These are phyloP conservation scores for Phrynocephalus guinanensis DNA, from an alignment of 2,797 vertebrate genomes.

Conservation along the genomic window DNA sequence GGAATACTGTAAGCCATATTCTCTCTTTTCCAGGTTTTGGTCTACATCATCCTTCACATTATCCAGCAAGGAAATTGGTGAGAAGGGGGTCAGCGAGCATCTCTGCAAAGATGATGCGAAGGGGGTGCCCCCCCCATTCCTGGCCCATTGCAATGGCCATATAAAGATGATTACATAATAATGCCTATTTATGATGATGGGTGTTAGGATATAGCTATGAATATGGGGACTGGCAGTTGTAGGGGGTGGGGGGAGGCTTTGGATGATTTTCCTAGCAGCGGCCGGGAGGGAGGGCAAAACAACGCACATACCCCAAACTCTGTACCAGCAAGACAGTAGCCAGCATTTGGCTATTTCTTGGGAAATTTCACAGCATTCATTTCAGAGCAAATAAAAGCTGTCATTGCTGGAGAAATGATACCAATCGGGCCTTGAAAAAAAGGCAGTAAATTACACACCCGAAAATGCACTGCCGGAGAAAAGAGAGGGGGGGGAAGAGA, in stretches of 20 bases:
- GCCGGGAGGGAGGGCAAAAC: not conserved
- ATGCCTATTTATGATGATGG: not conserved
- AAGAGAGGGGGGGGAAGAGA: not conserved
- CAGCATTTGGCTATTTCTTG: slow-evolving; percentile 80
- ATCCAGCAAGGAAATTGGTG: not conserved
- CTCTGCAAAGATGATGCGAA: not conserved
- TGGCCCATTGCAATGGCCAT: not conserved
- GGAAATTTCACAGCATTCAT: slow-evolving; percentile 82
- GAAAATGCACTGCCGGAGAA: slow-evolving; percentile 78
- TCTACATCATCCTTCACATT: too few species aligned
- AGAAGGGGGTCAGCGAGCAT: not conserved
- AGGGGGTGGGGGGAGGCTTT: rapidly evolving
- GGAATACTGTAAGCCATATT: too few species aligned
- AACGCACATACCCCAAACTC: not conserved
- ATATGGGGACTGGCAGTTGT: rapidly evolving
- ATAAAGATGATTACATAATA: not conserved
- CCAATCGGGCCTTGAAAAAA: slow-evolving; percentile 82
- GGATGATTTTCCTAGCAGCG: not conserved
- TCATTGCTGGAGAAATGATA: slow-evolving; percentile 84
- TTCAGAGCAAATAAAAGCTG: slow-evolving; percentile 85
- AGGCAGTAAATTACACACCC: slow-evolving; percentile 84
- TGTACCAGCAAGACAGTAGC: slow-evolving; percentile 69
- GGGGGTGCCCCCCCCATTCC: not conserved
- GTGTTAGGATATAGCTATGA: not conserved
- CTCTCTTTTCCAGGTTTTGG: too few species aligned